phyloP scores from a whole-genome alignment of 2,888 invertebrate species.

The Drosophila subquinaria region DNA sequence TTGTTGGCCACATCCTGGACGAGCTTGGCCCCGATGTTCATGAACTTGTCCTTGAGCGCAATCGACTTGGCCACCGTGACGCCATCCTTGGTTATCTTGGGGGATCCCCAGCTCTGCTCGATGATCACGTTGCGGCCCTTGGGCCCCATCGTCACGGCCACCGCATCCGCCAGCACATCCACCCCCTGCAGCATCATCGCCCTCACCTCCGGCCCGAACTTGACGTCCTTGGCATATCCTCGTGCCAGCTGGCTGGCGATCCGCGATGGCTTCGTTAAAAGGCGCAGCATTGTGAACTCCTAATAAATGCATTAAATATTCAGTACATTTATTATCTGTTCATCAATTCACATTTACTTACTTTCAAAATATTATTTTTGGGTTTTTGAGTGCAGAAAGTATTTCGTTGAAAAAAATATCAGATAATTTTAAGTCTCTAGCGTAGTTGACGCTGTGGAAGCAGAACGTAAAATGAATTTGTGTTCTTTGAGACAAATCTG shows the following conservation, averaged over 20 bases:
- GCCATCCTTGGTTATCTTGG: slow-evolving; percentile 99
- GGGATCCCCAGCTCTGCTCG: slow-evolving; percentile 99
- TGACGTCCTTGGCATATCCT: slow-evolving; percentile 96
- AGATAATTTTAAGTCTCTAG: slow-evolving; percentile 21
- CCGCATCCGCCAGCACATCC: slow-evolving; percentile 98
- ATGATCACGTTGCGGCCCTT: slow-evolving; percentile 99
- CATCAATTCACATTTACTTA: background rate
- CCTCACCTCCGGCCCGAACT: slow-evolving; percentile 98
- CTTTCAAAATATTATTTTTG: slow-evolving; percentile 3
- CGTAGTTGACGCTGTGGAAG: slow-evolving; percentile 42
- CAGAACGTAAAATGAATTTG: slow-evolving; percentile 31
- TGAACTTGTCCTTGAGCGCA: slow-evolving; percentile 98
- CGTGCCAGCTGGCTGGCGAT: slow-evolving; percentile 83
- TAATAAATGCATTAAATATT: background rate
- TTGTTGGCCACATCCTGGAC: slow-evolving; percentile 99
- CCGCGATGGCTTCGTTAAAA: slow-evolving; percentile 81
- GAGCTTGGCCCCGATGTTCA: slow-evolving; percentile 98
- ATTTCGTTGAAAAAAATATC: slow-evolving; percentile 21
- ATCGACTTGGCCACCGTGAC: slow-evolving; percentile 99
- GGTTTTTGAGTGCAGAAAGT: background rate
- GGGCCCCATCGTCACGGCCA: slow-evolving; percentile 99
- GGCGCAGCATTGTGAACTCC: slow-evolving; percentile 49
- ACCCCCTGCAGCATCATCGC: slow-evolving; percentile 99
- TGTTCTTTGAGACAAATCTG: background rate
- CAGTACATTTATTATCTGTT: too few relatives aligned